phyloP scores from a whole-genome alignment of 1,140 invertebrate species.

The Leptopilina clavipes region DNA sequence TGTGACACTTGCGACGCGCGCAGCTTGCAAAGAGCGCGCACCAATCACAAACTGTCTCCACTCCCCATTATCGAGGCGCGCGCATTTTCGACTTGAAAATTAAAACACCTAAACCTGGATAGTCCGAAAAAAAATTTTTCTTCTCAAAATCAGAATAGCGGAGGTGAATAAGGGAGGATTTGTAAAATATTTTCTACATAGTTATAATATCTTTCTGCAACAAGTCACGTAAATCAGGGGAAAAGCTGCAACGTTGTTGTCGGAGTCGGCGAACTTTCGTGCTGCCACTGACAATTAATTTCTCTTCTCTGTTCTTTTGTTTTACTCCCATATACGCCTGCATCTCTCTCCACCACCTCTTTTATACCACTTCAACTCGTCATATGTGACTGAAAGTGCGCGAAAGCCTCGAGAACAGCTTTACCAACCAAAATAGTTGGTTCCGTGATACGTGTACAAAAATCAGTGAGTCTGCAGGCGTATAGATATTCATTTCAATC shows the following conservation, averaged over 20 bases:
- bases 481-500: slow-evolving; percentile 12
- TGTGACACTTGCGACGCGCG: too few species aligned
- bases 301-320: slow-evolving; percentile 58
- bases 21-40: too few species aligned
- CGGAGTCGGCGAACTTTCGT: slow-evolving; percentile 36
- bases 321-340: slow-evolving; percentile 44
- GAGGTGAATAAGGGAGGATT: background rate
- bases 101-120: too few species aligned
- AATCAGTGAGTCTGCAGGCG: background rate
- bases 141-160: background rate
- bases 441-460: slow-evolving; percentile 3
- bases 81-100: too few species aligned
- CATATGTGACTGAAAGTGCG: slow-evolving; percentile 22
- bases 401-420: slow-evolving; percentile 16
- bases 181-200: slow-evolving; percentile 4
- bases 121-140: background rate
- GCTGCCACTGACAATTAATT: slow-evolving; percentile 66
- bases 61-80: too few species aligned
- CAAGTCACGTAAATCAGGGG: slow-evolving; percentile 28
- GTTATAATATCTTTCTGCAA: slow-evolving; percentile 30
- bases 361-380: slow-evolving; percentile 26
- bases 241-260: background rate
- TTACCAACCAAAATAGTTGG: slow-evolving; percentile 21
- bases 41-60: too few species aligned
- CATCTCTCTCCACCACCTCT: slow-evolving; percentile 44